Conservation (phyloP, 2,113 vertebrate genomes). For the Ailurus styani region DNA sequence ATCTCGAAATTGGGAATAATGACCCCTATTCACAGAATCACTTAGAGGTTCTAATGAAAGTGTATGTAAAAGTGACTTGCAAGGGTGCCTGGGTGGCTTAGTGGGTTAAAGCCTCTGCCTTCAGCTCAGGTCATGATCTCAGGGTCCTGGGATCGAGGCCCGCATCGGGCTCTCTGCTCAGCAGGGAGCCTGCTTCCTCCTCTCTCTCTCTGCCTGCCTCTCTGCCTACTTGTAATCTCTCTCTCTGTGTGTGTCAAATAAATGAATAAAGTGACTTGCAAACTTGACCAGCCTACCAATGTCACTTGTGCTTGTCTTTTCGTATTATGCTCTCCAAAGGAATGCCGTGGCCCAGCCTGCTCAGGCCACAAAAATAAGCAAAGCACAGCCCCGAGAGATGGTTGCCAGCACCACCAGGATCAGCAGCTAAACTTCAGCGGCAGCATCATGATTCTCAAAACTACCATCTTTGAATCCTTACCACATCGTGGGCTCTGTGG, state of each 20-base stretch:
- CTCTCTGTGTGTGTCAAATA: too few relatives aligned
- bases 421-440: neutral
- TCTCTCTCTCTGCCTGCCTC: too few relatives aligned
- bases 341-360: neutral
- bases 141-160: too few relatives aligned
- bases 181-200: too few relatives aligned
- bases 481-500: neutral
- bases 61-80: neutral
- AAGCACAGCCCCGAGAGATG: neutral
- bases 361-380: neutral
- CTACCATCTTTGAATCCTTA: neutral
- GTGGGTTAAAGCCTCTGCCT: too few relatives aligned
- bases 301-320: neutral
- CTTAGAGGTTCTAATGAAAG: neutral
- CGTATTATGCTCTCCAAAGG: neutral
- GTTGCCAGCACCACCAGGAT: neutral
- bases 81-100: too few relatives aligned
- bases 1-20: neutral
- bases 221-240: too few relatives aligned
- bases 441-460: accelerated
- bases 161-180: too few relatives aligned
- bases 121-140: too few relatives aligned
- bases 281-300: neutral
- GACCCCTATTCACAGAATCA: neutral
- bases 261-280: neutral